Conservation (phyloP, 2,888 invertebrate species). For the Hypsopygia costalis region DNA sequence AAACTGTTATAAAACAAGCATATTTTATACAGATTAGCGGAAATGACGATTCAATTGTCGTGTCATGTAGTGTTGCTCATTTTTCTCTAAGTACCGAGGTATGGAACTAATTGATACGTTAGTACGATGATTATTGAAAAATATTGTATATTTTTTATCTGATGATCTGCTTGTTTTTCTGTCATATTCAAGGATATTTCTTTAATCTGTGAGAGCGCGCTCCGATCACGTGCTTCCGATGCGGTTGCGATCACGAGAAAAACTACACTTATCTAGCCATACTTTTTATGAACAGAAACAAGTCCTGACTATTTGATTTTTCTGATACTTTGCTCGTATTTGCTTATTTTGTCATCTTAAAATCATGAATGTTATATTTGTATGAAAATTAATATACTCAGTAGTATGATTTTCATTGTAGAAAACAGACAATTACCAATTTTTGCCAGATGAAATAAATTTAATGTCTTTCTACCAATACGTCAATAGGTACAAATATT, state of each 20-base stretch:
- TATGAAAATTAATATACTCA: too few species aligned
- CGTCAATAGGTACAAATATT: too few species aligned
- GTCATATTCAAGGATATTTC: conserved; percentile 36
- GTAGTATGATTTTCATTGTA: too few species aligned
- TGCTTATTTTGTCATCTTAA: too few species aligned
- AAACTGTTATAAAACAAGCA: conserved; percentile 47
- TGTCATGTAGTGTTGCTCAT: conserved; percentile 40
- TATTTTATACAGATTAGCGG: conserved; percentile 43
- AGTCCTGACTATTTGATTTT: too few species aligned
- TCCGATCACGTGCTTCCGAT: conserved; percentile 15
- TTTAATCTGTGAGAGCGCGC: conserved; percentile 21
- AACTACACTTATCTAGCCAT: background rate
- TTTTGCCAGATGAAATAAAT: too few species aligned
- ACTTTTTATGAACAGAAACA: too few species aligned
- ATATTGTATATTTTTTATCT: conserved; percentile 4
- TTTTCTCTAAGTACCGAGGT: conserved; percentile 30
- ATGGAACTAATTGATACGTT: conserved; percentile 32
- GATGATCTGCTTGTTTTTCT: conserved; percentile 27
- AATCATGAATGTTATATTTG: too few species aligned
- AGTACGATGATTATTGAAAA: background rate
- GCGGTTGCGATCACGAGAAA: conserved; percentile 1
- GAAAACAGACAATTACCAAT: too few species aligned
- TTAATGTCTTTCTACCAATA: too few species aligned
- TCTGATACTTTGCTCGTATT: too few species aligned
- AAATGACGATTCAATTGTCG: conserved; percentile 56